These are phyloP conservation scores for Drosophila cognata DNA, from an alignment of 2,888 invertebrate species.

Conservation along the genomic window DNA sequence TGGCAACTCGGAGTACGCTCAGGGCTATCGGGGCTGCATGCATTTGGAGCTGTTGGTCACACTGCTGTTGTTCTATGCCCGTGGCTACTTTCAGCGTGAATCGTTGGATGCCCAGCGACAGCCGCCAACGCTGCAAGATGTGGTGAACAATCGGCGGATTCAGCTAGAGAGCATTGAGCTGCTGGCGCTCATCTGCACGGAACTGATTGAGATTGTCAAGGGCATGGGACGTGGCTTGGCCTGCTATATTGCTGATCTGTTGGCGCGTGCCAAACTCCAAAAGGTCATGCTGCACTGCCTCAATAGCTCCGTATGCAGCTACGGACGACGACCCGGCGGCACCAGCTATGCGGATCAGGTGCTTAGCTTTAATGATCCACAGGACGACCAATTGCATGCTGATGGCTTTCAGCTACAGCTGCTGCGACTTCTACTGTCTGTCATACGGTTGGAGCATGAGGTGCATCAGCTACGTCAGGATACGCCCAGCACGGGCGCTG, in stretches of 20 bases:
- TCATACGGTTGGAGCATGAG: slow-evolving; percentile 91
- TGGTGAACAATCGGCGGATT: slow-evolving; percentile 91
- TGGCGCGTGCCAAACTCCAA: slow-evolving; percentile 92
- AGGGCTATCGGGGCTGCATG: slow-evolving; percentile 91
- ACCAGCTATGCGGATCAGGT: slow-evolving; percentile 90
- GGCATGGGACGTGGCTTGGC: slow-evolving; percentile 91
- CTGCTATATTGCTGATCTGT: slow-evolving; percentile 90
- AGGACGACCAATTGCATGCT: slow-evolving; percentile 87
- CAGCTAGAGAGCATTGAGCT: slow-evolving; percentile 91
- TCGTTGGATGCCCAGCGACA: slow-evolving; percentile 82
- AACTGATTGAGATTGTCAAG: slow-evolving; percentile 90
- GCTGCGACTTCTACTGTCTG: slow-evolving; percentile 88
- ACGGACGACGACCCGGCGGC: slow-evolving; percentile 43
- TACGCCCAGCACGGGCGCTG: slow-evolving; percentile 57
- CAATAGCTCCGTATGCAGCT: slow-evolving; percentile 88
- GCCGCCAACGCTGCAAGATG: slow-evolving; percentile 89
- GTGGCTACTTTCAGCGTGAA: slow-evolving; percentile 87
- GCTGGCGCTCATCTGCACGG: slow-evolving; percentile 89
- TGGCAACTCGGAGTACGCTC: slow-evolving; percentile 87
- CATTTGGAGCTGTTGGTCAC: slow-evolving; percentile 92
- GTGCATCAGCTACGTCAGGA: slow-evolving; percentile 87
- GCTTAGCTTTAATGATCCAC: slow-evolving; percentile 89
- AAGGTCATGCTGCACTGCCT: slow-evolving; percentile 93
- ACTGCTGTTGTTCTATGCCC: slow-evolving; percentile 91
- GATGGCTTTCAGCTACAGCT: slow-evolving; percentile 90